These are phyloP conservation scores for Furcifer pardalis DNA, from an alignment of 2,797 vertebrate genomes.

Conservation along the genomic window DNA sequence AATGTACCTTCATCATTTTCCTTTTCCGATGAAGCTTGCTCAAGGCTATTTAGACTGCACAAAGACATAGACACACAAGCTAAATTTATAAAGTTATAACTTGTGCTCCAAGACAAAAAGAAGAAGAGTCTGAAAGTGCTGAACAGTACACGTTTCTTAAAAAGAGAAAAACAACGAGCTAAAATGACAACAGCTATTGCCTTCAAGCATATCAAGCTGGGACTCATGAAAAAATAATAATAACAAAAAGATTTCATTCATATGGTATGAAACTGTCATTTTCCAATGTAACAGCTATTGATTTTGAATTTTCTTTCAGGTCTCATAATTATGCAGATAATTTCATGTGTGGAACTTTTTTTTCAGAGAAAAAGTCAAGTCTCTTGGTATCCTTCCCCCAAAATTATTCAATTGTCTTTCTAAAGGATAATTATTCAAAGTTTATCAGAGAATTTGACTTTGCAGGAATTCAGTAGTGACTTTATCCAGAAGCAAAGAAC, in stretches of 20 bases:
- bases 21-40: constrained; percentile 33
- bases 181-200: constrained; percentile 63
- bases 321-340: constrained; percentile 41
- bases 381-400: background rate
- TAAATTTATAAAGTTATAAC: constrained; percentile 36
- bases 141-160: constrained; percentile 14
- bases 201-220: constrained; percentile 46
- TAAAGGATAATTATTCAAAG: background rate
- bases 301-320: constrained; percentile 44
- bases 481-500: no score
- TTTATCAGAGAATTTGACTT: no score
- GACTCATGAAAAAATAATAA: background rate
- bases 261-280: constrained; percentile 37
- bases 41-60: constrained; percentile 30
- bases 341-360: background rate
- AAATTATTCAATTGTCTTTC: background rate
- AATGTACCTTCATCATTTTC: constrained; percentile 6
- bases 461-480: background rate
- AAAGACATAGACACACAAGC: background rate
- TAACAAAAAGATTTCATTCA: constrained; percentile 40
- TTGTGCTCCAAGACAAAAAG: constrained; percentile 52
- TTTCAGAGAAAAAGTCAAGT: background rate
- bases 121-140: constrained; percentile 40
- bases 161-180: constrained; percentile 47
- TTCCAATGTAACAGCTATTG: constrained; percentile 41